Evolutionary conservation across 2,797 vertebrate species (phyloP).

Genomic region (Tangara arthus): DNA sequence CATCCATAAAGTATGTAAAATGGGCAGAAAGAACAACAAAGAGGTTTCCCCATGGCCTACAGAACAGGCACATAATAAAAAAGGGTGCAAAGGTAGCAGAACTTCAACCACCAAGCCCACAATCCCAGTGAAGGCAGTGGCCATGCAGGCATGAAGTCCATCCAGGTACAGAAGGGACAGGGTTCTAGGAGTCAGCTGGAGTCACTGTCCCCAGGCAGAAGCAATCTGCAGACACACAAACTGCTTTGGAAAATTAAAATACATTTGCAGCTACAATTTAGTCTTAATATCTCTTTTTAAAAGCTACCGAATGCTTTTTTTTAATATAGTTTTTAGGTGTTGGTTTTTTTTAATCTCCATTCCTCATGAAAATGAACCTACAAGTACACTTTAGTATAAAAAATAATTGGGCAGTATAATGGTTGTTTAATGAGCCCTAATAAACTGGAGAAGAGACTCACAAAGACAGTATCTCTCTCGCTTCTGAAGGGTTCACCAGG

Average conservation of each 20-base stretch:
- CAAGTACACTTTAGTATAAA: not conserved
- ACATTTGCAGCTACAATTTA: not conserved
- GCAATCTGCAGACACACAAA: not conserved
- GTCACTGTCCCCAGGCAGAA: not conserved
- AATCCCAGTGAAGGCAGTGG: not conserved
- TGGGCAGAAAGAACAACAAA: not conserved
- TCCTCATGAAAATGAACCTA: not conserved
- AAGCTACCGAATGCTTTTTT: not conserved
- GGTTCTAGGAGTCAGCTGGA: not conserved
- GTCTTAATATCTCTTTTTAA: not conserved
- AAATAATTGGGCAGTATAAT: not conserved
- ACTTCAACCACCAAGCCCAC: accelerated
- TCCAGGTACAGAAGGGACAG: not conserved
- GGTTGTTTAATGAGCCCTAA: not conserved
- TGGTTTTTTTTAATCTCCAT: not conserved
- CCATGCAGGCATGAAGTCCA: not conserved
- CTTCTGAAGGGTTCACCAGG: not conserved
- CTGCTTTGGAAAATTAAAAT: not conserved
- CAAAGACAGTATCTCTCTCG: not conserved
- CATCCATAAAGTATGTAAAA: not conserved
- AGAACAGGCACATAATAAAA: not conserved
- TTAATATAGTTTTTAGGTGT: accelerated
- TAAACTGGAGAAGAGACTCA: not conserved
- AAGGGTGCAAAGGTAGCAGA: not conserved
- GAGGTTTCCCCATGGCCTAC: not conserved